A percentile compares a stretch with the other conserved stretches of the same genome.
Evolutionary conservation across 2,888 invertebrate genomes (phyloP).

Genomic region (Acrobasis consociella): DNA sequence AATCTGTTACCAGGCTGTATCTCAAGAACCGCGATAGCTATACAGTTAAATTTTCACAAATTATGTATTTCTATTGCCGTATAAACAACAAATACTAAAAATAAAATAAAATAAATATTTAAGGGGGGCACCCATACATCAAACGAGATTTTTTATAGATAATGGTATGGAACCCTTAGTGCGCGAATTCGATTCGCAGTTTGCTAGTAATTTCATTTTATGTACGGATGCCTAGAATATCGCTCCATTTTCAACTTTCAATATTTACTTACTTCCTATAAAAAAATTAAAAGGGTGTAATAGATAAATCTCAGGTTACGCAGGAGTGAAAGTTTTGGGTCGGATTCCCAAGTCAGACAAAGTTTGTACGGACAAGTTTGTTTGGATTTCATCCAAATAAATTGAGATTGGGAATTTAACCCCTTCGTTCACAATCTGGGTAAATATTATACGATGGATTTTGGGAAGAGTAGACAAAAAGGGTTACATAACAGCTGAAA

Average conservation of each 20-base stretch:
- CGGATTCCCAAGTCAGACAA: constrained; percentile 16
- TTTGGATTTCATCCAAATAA: constrained; percentile 20
- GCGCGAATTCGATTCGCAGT: too few relatives aligned
- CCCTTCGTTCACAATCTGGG: neutral
- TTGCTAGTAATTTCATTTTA: too few relatives aligned
- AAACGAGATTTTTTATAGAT: too few relatives aligned
- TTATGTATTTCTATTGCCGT: too few relatives aligned
- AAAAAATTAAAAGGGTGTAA: constrained; percentile 10
- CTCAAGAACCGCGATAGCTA: too few relatives aligned
- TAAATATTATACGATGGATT: constrained; percentile 7
- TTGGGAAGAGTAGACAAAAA: neutral
- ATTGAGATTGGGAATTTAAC: constrained; percentile 17
- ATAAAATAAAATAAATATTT: too few relatives aligned
- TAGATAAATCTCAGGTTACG: constrained; percentile 21
- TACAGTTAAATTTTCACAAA: too few relatives aligned
- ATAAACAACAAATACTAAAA: too few relatives aligned
- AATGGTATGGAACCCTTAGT: too few relatives aligned
- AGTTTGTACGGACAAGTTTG: constrained; percentile 19
- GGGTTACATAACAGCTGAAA: neutral
- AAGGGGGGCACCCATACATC: too few relatives aligned
- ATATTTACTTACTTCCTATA: neutral
- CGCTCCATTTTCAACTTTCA: neutral
- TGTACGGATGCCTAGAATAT: too few relatives aligned
- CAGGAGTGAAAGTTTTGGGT: constrained; percentile 18
- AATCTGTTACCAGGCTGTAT: too few relatives aligned